Percentiles rank a stretch among this genome's conserved stretches.
phyloP scores from a whole-genome alignment of 2,888 invertebrate genomes.

The Epiblema foenella region DNA sequence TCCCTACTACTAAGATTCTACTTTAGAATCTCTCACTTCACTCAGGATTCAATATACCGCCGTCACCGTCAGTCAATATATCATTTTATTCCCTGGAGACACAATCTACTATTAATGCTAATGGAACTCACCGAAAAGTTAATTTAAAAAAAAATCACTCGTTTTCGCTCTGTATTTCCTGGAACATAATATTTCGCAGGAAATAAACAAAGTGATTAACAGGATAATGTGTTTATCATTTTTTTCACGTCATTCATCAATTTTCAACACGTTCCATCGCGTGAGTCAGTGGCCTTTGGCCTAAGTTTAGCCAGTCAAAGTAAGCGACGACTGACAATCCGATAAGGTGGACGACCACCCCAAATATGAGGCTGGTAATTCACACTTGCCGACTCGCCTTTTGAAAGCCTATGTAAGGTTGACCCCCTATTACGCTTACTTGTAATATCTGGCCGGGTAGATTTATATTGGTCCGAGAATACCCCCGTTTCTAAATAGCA shows the following conservation, averaged over 20 bases:
- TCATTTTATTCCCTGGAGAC: too few species aligned
- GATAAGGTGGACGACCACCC: conserved; percentile 72
- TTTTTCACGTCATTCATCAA: conserved; percentile 8
- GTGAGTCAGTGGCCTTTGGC: conserved; percentile 27
- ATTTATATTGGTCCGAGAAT: neutral
- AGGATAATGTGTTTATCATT: conserved; percentile 10
- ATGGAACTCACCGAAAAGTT: too few species aligned
- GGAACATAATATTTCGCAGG: too few species aligned
- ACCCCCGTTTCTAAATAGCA: neutral
- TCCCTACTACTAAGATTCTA: too few species aligned
- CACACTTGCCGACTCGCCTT: neutral
- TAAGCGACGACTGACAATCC: conserved; percentile 74
- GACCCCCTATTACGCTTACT: neutral
- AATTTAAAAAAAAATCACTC: too few species aligned
- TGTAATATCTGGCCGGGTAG: neutral
- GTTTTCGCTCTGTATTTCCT: neutral
- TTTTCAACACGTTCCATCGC: conserved; percentile 20
- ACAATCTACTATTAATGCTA: too few species aligned
- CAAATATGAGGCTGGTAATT: conserved; percentile 62
- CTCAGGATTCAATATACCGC: too few species aligned
- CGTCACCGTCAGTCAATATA: too few species aligned
- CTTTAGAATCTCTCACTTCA: too few species aligned
- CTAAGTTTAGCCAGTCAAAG: conserved; percentile 53
- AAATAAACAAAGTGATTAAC: too few species aligned
- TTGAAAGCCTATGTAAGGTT: neutral